These are phyloP conservation scores for Lymantria monacha DNA, from an alignment of 2,888 invertebrate species.

Conservation along the genomic window DNA sequence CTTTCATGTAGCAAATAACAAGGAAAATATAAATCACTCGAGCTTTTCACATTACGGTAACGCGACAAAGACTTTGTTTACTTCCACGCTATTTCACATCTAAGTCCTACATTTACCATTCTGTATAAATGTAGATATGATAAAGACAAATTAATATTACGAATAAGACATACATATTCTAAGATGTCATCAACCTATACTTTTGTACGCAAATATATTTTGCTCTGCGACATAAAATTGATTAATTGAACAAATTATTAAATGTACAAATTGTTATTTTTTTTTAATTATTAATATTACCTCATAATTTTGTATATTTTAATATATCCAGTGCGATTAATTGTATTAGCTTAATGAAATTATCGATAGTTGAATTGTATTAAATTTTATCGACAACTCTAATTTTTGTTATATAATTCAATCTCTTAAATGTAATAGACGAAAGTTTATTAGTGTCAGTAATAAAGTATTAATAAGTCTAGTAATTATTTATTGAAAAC, in stretches of 20 bases:
- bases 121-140: too few species aligned
- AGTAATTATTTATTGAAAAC: too few species aligned
- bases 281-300: conserved; percentile 51
- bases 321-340: conserved; percentile 28
- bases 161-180: neutral
- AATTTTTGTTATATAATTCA: neutral
- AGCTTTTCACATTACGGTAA: too few species aligned
- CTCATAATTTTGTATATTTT: conserved; percentile 43
- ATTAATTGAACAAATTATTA: conserved; percentile 38
- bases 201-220: neutral
- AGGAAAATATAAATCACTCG: too few species aligned
- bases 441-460: too few species aligned
- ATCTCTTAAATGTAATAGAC: too few species aligned
- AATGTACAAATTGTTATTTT: conserved; percentile 56
- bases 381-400: conserved; percentile 34
- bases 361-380: conserved; percentile 22
- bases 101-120: too few species aligned
- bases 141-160: too few species aligned
- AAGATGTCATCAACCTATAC: neutral
- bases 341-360: conserved; percentile 25
- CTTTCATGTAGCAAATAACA: too few species aligned
- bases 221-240: conserved; percentile 28
- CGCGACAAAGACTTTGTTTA: too few species aligned
- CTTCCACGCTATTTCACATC: too few species aligned
- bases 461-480: too few species aligned